Percentiles rank a stretch among this genome's conserved stretches.
phyloP scores from a whole-genome alignment of 1,140 invertebrate species.

The Laupala kohalensis region DNA sequence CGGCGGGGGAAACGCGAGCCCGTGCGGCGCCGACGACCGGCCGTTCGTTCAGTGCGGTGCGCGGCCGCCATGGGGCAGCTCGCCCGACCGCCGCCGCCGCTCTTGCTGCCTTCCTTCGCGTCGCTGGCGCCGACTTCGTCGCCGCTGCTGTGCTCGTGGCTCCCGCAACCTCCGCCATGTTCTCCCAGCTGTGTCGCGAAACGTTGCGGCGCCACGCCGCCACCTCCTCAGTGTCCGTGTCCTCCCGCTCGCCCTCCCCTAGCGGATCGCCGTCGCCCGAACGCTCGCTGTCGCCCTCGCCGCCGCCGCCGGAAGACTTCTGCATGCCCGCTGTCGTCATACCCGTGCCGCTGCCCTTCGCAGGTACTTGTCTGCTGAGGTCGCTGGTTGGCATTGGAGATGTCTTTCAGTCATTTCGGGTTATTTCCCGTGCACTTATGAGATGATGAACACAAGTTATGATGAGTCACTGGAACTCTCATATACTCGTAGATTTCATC shows the following conservation, averaged over 20 bases:
- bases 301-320: background rate
- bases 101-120: background rate
- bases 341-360: background rate
- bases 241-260: background rate
- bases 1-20: background rate
- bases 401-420: too few relatives aligned
- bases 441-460: too few relatives aligned
- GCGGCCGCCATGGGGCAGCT: background rate
- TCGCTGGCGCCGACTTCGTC: too few relatives aligned
- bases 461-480: too few relatives aligned
- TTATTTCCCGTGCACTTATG: too few relatives aligned
- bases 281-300: background rate
- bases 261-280: background rate
- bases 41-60: background rate
- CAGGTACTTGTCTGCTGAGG: too few relatives aligned
- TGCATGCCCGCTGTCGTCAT: too few relatives aligned
- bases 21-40: too few relatives aligned
- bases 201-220: background rate
- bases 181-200: background rate
- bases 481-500: too few relatives aligned
- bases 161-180: background rate
- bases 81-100: too few relatives aligned
- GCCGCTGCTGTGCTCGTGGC: background rate
- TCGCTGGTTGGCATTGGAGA: too few relatives aligned
- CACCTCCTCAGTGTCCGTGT: background rate